phyloP scores from a whole-genome alignment of 2,888 invertebrate genomes.

The Tetropium fuscum region DNA sequence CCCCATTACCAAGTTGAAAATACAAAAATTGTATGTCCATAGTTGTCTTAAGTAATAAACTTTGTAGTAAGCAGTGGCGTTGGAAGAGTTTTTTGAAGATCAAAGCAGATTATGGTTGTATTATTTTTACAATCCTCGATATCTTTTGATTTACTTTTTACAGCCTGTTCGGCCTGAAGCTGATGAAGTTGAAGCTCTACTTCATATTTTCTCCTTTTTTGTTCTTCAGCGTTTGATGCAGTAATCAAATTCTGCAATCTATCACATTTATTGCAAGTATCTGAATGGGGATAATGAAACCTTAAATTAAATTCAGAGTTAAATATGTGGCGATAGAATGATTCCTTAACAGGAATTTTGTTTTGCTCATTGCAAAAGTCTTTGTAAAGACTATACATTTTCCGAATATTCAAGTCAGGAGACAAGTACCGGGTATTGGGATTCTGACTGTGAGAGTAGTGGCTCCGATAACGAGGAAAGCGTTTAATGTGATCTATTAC shows the following conservation, averaged over 20 bases:
- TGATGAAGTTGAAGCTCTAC: too few species aligned
- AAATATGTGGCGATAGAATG: background rate
- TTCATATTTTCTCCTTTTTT: too few species aligned
- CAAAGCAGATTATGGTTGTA: slow-evolving; percentile 5
- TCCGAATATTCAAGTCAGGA: slow-evolving; percentile 1
- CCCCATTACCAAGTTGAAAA: background rate
- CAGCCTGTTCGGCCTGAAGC: too few species aligned
- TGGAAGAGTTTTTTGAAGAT: slow-evolving; percentile 4
- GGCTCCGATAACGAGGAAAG: slow-evolving; percentile 5
- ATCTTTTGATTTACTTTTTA: too few species aligned
- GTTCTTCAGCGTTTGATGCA: too few species aligned
- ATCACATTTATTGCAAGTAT: background rate
- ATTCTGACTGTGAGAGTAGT: background rate
- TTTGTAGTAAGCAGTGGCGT: slow-evolving; percentile 7
- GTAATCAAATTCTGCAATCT: background rate
- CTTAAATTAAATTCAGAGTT: slow-evolving; percentile 2
- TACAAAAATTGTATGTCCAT: slow-evolving; percentile 15
- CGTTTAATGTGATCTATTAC: slow-evolving; percentile 1
- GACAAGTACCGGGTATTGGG: background rate
- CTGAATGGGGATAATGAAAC: background rate
- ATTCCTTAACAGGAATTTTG: background rate
- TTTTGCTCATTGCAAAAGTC: slow-evolving; percentile 5
- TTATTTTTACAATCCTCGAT: too few species aligned
- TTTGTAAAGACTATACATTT: background rate
- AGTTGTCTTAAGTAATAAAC: slow-evolving; percentile 4